A percentile compares a stretch with the other conserved stretches of the same genome.
Conservation (phyloP, 2,113 vertebrate genomes). For the Menura novaehollandiae region DNA sequence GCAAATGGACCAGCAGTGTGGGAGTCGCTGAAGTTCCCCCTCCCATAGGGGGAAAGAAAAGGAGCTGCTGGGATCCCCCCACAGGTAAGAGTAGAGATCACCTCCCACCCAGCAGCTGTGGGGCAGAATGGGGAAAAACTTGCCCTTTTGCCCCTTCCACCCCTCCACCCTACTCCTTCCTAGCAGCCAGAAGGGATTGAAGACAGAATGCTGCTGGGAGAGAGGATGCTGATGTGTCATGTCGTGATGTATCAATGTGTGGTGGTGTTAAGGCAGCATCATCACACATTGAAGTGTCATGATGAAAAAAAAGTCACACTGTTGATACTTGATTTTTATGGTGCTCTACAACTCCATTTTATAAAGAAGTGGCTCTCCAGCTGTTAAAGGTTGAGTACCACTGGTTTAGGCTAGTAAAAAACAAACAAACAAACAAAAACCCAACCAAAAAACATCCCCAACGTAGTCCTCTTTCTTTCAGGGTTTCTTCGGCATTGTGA, state of each 20-base stretch:
- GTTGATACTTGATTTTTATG: constrained; percentile 51
- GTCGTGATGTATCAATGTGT: constrained; percentile 63
- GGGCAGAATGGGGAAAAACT: constrained; percentile 61
- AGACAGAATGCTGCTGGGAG: constrained; percentile 53
- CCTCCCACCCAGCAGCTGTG: constrained; percentile 69
- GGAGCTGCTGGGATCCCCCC: constrained; percentile 74
- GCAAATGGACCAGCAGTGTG: constrained; percentile 73
- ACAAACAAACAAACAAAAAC: background rate
- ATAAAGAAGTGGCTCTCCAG: constrained; percentile 72
- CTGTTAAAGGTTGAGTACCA: constrained; percentile 76
- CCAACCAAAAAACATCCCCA: background rate
- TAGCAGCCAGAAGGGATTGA: constrained; percentile 56
- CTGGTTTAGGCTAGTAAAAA: constrained; percentile 69
- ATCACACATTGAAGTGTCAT: constrained; percentile 60
- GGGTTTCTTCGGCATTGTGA: constrained; percentile 27
- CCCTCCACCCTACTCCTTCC: constrained; percentile 50
- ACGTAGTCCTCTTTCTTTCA: constrained; percentile 14
- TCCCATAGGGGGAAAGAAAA: constrained; percentile 75
- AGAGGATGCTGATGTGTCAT: constrained; percentile 55
- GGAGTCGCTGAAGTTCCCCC: constrained; percentile 74
- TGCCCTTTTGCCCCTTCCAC: constrained; percentile 57
- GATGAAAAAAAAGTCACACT: constrained; percentile 29
- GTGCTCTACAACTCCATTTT: constrained; percentile 66
- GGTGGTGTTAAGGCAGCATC: constrained; percentile 35
- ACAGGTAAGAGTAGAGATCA: constrained; percentile 75